phyloP scores from a whole-genome alignment of 2,888 invertebrate species.

The Pachydiplax longipennis region DNA sequence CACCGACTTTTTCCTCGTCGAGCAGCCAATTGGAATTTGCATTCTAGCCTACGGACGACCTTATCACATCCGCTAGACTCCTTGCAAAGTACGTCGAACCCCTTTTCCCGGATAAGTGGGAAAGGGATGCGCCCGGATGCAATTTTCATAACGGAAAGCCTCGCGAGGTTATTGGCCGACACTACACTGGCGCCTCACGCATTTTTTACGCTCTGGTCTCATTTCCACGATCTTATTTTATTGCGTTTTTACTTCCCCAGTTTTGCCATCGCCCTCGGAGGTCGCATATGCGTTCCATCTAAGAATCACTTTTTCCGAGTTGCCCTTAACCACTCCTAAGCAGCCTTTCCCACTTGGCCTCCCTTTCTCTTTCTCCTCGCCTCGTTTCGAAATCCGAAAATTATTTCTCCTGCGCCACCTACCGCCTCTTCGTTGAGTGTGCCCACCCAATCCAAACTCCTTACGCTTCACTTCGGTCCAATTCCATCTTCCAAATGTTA shows the following conservation, averaged over 20 bases:
- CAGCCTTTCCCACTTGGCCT: background rate
- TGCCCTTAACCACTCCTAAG: background rate
- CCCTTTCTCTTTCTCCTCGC: background rate
- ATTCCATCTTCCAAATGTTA: too few relatives aligned
- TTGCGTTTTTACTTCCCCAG: background rate
- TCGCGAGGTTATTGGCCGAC: background rate
- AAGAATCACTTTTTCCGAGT: background rate
- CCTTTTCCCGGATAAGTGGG: background rate
- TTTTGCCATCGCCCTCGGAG: background rate
- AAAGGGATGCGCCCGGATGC: background rate
- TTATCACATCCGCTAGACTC: too few relatives aligned
- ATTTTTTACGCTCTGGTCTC: background rate
- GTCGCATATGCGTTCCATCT: too few relatives aligned
- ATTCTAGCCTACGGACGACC: too few relatives aligned
- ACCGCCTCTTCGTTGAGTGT: background rate
- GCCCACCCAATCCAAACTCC: background rate
- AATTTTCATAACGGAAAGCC: background rate
- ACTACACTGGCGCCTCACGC: background rate
- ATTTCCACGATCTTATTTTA: background rate
- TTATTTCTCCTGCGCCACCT: background rate
- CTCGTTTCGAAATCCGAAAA: background rate
- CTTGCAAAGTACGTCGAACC: background rate
- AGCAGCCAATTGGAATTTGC: too few relatives aligned
- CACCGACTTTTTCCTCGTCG: too few relatives aligned
- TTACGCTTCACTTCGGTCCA: too few relatives aligned